Conservation (phyloP, 1,140 invertebrate species). For the Drosophila triauraria region DNA sequence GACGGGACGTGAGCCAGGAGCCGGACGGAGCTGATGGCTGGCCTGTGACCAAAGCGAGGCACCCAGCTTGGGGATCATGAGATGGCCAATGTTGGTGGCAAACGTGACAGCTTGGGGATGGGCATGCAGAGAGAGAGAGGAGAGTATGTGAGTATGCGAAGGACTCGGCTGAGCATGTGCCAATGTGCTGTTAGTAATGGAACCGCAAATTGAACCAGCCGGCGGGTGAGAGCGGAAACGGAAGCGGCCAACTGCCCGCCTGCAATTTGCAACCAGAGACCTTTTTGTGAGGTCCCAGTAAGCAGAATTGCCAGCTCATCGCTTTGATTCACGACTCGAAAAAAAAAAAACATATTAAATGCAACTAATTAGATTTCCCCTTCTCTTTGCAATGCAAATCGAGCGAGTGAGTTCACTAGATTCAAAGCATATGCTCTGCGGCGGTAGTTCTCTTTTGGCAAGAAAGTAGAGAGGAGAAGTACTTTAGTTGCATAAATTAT, state of each 20-base stretch:
- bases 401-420: constrained; percentile 27
- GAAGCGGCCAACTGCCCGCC: constrained; percentile 18
- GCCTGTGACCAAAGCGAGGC: constrained; percentile 21
- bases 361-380: constrained; percentile 58
- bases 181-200: constrained; percentile 71
- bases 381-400: constrained; percentile 37
- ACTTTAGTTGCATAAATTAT: constrained; percentile 16
- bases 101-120: neutral
- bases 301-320: constrained; percentile 15
- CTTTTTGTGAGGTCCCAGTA: constrained; percentile 3
- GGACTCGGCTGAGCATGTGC: constrained; percentile 53
- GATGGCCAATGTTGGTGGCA: constrained; percentile 42
- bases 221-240: constrained; percentile 27
- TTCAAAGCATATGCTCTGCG: constrained; percentile 4
- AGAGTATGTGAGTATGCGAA: neutral
- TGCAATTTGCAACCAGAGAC: constrained; percentile 43
- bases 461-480: constrained; percentile 16
- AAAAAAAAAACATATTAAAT: constrained; percentile 52
- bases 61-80: constrained; percentile 19
- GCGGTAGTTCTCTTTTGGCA: constrained; percentile 43
- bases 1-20: constrained; percentile 35
- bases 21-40: constrained; percentile 44
- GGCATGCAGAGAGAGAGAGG: no score
- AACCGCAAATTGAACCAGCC: constrained; percentile 77
- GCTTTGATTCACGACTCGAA: constrained; percentile 10